phyloP scores from a whole-genome alignment of 2,113 vertebrate genomes.

The Coregonus clupeaformis region DNA sequence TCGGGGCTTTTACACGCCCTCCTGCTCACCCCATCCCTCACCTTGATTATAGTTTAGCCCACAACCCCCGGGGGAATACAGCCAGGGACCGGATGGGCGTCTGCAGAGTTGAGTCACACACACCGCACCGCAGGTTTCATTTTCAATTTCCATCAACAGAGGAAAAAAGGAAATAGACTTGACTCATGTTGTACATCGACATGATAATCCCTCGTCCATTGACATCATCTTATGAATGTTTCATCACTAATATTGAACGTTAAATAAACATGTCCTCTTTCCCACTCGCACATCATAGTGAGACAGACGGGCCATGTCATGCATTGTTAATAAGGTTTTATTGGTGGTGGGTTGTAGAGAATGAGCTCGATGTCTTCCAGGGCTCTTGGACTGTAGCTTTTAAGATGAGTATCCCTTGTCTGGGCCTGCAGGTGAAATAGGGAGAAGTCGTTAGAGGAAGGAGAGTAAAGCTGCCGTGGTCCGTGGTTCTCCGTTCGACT shows the following conservation, averaged over 20 bases:
- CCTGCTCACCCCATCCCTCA: not conserved
- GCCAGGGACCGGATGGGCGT: not conserved
- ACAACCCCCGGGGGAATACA: not conserved
- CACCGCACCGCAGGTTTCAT: not conserved
- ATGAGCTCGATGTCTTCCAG: conserved; percentile 4
- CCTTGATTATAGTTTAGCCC: not conserved
- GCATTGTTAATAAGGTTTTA: conserved; percentile 7
- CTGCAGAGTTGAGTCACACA: not conserved
- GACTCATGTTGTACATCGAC: too few relatives aligned
- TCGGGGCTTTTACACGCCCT: not conserved
- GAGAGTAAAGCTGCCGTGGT: conserved; percentile 27
- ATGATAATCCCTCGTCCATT: not conserved
- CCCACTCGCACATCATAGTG: not conserved
- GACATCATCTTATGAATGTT: not conserved
- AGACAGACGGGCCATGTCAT: not conserved
- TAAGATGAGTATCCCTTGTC: not conserved
- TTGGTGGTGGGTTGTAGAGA: not conserved
- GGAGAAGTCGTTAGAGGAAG: not conserved
- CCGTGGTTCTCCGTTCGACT: conserved; percentile 12
- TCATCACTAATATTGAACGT: not conserved
- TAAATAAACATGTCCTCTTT: conserved; percentile 2
- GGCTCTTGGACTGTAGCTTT: conserved; percentile 1
- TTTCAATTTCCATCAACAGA: not conserved
- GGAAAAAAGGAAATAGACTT: too few relatives aligned
- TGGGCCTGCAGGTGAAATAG: not conserved